Evolutionary conservation across 2,113 vertebrate genomes (phyloP), one percentile per base, ranked within the genome.

Genomic region (Salvelinus fontinalis): DNA sequence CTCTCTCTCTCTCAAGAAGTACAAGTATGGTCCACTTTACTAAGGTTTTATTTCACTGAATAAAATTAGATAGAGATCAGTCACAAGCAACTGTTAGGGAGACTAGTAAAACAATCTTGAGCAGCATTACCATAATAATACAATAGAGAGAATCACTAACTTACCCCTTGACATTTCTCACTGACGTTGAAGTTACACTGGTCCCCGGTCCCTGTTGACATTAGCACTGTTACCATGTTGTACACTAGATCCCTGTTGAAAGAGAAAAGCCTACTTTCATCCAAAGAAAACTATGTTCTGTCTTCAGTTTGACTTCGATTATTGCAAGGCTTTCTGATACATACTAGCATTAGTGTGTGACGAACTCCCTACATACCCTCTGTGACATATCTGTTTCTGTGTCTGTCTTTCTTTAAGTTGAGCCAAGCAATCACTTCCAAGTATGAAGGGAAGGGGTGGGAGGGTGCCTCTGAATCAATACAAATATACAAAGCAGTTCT

Each of bases 371-470:
- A 22, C 16, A n/a, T n/a, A n/a, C 18, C 59, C 59, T 22, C 59
- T 54, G n/a, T 62, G n/a, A n/a, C 59, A 62, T 62, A 11, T 8
- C n/a, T 11, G 59, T 62, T n/a, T 62, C 13, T 22, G 7, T 62
- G 20, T 87, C 72, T 78, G 85, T 84, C 74, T 31, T 89, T 81
- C 86, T 89, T 76, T 39, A 70, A 70, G 39, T 81, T 86, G 84
- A 71, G 89, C 51, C 72, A 92, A 88, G 84, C 75, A 81, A 87
- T 86, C 87, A 88, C 84, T 87, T 85, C 85, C 91, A 75, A 93
- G 93, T 94, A 94, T 92, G 92, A 87, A 90, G 18, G 91, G 92
- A 94, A 94, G 83, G 87, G 65, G 94, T 93, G 85, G 92, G 92
- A 92, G 91, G 92, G 54, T 51, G 16, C 73, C 44, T 57, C 44